Conservation (phyloP, 2,888 invertebrate species). For the Calameuta idolon region DNA sequence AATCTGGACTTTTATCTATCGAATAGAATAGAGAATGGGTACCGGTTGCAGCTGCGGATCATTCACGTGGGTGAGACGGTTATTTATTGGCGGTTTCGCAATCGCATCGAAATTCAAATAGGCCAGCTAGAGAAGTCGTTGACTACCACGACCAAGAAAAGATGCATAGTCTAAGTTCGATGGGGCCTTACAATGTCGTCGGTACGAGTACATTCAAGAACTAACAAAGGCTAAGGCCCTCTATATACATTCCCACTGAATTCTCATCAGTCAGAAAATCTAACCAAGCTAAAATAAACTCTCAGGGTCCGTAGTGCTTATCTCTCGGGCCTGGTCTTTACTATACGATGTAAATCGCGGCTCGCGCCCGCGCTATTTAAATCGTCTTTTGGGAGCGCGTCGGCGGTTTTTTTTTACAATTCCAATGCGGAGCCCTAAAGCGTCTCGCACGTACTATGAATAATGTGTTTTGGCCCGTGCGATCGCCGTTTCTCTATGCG, state of each 20-base stretch:
- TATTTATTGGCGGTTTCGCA: not conserved
- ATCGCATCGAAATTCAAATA: constrained; percentile 4
- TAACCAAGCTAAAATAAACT: not conserved
- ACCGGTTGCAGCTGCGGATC: not conserved
- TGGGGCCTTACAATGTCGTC: not conserved
- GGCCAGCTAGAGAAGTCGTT: not conserved
- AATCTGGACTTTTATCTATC: not conserved
- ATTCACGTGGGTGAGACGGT: constrained; percentile 3
- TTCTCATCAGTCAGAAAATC: not conserved
- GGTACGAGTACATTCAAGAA: not conserved
- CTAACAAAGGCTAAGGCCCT: not conserved
- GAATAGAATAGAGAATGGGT: not conserved
- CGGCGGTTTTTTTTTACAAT: constrained; percentile 22
- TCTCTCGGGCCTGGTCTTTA: not conserved
- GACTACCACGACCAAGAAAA: not conserved
- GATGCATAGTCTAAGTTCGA: not conserved
- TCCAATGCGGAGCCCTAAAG: not conserved
- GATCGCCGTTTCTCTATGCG: not conserved
- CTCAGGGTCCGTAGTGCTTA: not conserved
- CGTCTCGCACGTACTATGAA: not conserved
- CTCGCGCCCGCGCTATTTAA: constrained; percentile 5
- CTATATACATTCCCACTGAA: not conserved
- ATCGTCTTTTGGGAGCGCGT: constrained; percentile 18
- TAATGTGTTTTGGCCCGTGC: constrained; percentile 1
- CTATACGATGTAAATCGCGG: constrained; percentile 1